phyloP scores from a whole-genome alignment of 2,113 vertebrate species.

The Psilopogon haemacephalus region DNA sequence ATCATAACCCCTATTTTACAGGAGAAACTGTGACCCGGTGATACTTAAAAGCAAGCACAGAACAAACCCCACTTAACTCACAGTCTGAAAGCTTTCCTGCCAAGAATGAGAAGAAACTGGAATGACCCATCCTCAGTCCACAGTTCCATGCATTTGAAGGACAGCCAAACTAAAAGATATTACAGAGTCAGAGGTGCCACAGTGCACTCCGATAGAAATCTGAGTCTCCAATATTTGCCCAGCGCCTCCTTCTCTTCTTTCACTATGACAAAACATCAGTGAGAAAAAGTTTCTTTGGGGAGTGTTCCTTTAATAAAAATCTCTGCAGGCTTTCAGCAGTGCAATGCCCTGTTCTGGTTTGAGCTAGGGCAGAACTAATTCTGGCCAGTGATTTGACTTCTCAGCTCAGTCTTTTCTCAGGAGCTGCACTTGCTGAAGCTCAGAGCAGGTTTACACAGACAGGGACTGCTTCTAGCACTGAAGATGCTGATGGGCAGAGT shows the following conservation, averaged over 20 bases:
- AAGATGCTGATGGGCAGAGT: no score
- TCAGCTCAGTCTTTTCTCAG: no score
- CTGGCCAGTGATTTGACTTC: no score
- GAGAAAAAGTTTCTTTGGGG: not conserved
- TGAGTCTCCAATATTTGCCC: not conserved
- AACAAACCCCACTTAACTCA: not conserved
- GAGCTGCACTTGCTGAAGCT: no score
- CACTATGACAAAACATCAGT: not conserved
- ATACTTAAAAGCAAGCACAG: not conserved
- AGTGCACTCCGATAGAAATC: not conserved
- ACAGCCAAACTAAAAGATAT: accelerated
- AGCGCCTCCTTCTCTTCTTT: not conserved
- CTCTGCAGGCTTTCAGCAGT: not conserved
- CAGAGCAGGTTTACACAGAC: no score
- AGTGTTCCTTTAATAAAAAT: not conserved
- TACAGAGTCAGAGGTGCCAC: not conserved
- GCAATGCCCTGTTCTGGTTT: not conserved
- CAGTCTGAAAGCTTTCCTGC: not conserved
- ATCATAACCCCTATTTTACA: not conserved
- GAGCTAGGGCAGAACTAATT: no score
- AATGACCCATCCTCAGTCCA: not conserved
- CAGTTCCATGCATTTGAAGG: not conserved
- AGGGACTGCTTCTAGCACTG: no score
- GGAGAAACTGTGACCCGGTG: not conserved
- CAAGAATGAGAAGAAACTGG: not conserved